Conservation (phyloP, 1,140 invertebrate species). For the Macrosteles quadrilineatus region DNA sequence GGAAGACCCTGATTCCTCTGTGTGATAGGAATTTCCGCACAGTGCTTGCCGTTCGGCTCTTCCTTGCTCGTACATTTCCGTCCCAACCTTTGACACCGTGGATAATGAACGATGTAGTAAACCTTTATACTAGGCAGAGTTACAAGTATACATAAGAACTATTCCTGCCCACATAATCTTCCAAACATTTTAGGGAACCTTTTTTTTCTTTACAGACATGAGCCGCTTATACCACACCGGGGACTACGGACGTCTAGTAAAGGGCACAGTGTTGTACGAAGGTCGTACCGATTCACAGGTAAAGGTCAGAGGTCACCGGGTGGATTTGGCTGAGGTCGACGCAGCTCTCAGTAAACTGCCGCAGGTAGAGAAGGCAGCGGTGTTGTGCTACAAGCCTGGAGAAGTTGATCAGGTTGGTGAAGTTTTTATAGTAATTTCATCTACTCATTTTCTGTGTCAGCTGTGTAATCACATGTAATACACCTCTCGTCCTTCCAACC, state of each 20-base stretch:
- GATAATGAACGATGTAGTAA: no score
- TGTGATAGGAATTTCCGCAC: no score
- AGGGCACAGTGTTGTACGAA: constrained; percentile 68
- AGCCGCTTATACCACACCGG: constrained; percentile 75
- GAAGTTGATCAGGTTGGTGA: constrained; percentile 60
- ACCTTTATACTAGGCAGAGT: no score
- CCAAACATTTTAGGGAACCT: no score
- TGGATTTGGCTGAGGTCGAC: constrained; percentile 83
- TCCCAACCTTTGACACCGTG: no score
- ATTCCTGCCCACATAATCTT: no score
- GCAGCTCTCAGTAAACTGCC: constrained; percentile 59
- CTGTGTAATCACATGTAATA: neutral
- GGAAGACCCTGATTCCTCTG: no score
- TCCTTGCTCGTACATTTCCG: no score
- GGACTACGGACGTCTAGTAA: constrained; percentile 76
- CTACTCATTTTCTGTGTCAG: no score
- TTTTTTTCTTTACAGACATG: constrained; percentile 54
- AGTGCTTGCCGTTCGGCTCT: no score
- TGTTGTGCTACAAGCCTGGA: constrained; percentile 76
- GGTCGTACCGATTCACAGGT: constrained; percentile 84
- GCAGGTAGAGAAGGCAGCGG: constrained; percentile 64
- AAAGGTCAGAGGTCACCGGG: constrained; percentile 81
- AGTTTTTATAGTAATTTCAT: no score
- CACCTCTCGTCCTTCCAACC: constrained; percentile 2
- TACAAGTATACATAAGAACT: no score